Evolutionary conservation across 2,888 invertebrate genomes (phyloP).

Genomic region (Brenthis daphne): DNA sequence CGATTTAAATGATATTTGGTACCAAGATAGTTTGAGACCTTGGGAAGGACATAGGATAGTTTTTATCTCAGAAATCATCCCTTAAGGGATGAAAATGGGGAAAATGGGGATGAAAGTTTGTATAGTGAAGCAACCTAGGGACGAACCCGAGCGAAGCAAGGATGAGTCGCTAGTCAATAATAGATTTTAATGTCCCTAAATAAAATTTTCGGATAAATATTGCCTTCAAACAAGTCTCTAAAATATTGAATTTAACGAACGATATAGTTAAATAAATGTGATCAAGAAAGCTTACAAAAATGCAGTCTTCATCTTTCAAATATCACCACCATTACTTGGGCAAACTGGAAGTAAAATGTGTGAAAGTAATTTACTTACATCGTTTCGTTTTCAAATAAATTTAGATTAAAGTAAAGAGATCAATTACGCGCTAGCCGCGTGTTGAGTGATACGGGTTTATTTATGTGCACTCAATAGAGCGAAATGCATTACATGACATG

Average conservation of each 20-base stretch:
- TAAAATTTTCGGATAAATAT: constrained; percentile 11
- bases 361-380: constrained; percentile 4
- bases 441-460: constrained; percentile 56
- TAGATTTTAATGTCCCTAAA: neutral
- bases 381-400: constrained; percentile 20
- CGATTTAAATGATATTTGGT: too few relatives aligned
- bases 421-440: constrained; percentile 52
- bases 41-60: too few relatives aligned
- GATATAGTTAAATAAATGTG: constrained; percentile 18
- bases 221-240: constrained; percentile 14
- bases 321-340: neutral
- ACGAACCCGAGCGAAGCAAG: too few relatives aligned
- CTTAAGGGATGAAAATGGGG: too few relatives aligned
- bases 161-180: too few relatives aligned
- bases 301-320: constrained; percentile 17
- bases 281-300: constrained; percentile 16
- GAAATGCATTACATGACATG: constrained; percentile 48
- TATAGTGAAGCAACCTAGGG: too few relatives aligned
- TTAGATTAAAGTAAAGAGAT: constrained; percentile 49
- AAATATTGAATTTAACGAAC: constrained; percentile 22
- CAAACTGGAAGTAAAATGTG: constrained; percentile 2
- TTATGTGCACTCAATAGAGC: constrained; percentile 50
- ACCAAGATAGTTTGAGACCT: too few relatives aligned
- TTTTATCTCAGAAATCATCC: too few relatives aligned
- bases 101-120: too few relatives aligned